A percentile compares a stretch with the other conserved stretches of the same genome.
phyloP scores from a whole-genome alignment of 2,888 invertebrate species.

The Crocallis elinguaria region DNA sequence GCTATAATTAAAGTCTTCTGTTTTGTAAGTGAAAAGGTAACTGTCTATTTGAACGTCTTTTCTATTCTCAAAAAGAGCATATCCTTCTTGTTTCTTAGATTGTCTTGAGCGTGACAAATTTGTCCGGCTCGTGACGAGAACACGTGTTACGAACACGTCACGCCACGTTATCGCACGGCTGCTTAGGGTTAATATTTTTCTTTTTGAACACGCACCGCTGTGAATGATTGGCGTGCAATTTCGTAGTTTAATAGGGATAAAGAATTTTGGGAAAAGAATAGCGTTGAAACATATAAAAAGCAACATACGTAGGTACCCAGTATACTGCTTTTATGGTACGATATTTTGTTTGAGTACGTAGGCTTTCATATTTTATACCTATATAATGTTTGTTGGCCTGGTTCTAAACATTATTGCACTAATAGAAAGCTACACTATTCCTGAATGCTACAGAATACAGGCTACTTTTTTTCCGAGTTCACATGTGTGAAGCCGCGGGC shows the following conservation, averaged over 20 bases:
- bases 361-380: no score
- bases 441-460: no score
- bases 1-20: no score
- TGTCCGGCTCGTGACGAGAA: conserved; percentile 36
- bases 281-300: not conserved
- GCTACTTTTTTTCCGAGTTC: no score
- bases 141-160: conserved; percentile 41
- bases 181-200: conserved; percentile 36
- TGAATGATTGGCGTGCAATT: conserved; percentile 43
- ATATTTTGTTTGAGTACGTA: no score
- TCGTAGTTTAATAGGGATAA: conserved; percentile 17
- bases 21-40: no score
- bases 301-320: not conserved
- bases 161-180: conserved; percentile 19
- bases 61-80: not conserved
- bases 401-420: no score
- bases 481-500: no score
- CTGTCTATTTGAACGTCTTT: not conserved
- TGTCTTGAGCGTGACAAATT: conserved; percentile 39
- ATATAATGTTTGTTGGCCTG: no score
- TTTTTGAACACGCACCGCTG: conserved; percentile 35
- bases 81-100: conserved; percentile 5
- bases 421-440: no score
- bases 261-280: conserved; percentile 1
- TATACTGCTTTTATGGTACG: no score